Evolutionary conservation across 2,888 invertebrate genomes (phyloP), one percentile per base, ranked within the genome.

Genomic region (Pristionchus maxplancki): DNA sequence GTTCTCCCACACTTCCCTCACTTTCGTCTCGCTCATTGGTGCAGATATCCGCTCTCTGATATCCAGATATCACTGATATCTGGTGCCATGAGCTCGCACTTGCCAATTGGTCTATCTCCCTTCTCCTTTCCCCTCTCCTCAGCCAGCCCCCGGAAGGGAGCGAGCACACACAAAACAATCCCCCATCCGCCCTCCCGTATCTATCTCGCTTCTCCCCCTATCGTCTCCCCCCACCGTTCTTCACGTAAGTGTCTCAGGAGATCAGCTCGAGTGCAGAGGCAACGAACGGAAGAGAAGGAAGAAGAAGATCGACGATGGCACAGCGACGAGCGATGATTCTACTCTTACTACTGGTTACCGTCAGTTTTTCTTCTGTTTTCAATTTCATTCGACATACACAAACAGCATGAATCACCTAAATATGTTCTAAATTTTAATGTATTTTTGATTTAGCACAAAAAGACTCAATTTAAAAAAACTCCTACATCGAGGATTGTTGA

Each of bases 161-260:
- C 20, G 71, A 20, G 67, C 71, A 37, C 37, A 71, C 71, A 71
- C 71, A 71, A 71, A 50, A 81, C 81, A 81, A 81, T 83, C 83
- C 37, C 81, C 81, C 58, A n/a, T 48, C 81, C 78, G 15, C 58
- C 28, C 48, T n/a, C 81, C 81, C 48, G n/a, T 48, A 20, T 58
- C 58, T 34, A 15, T 37, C 58, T 53, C 83, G 24, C 50, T 83
- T 15, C 58, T 24, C 40, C 50, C 40, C 40, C 50, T 53, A 53
- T 50, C 84, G 13, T 9, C 50, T 83, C 44, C 58, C 15, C 53
- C 58, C 34, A 6, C 50, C 78, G 28, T n/a, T 58, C 50, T 84
- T 62, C 64, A 20, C 15, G 62, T 85, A 40, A 48, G 44, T 48
- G 44, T 85, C 85, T 85, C 64, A 53, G 82, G 50, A 40, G 44